These are phyloP conservation scores for Oasisia sp. DNA, from an alignment of 2,888 invertebrate genomes.

Conservation along the genomic window DNA sequence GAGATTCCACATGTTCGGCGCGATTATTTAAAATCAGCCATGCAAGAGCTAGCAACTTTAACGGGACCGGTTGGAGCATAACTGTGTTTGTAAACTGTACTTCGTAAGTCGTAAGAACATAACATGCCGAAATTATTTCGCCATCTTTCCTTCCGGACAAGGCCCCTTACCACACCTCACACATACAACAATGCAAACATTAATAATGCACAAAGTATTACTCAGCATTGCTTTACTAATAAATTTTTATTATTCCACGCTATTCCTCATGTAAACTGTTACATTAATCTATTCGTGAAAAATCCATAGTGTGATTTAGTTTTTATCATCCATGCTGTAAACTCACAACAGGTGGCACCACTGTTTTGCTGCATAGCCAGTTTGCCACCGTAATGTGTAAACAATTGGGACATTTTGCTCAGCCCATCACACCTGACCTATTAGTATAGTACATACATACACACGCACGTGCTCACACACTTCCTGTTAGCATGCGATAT, in stretches of 20 bases:
- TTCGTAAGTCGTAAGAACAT: neutral
- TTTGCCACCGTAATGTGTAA: neutral
- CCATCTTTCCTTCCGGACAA: neutral
- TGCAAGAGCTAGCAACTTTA: neutral
- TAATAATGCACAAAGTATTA: neutral
- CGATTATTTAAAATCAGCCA: neutral
- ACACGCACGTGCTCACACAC: constrained; percentile 23
- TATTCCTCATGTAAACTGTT: too few relatives aligned
- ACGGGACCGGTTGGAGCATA: neutral
- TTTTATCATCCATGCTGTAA: constrained; percentile 20
- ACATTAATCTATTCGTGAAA: too few relatives aligned
- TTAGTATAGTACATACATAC: constrained; percentile 6
- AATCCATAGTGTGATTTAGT: too few relatives aligned
- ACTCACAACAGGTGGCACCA: constrained; percentile 20
- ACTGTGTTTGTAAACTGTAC: neutral
- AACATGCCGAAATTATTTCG: neutral
- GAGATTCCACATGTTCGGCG: neutral
- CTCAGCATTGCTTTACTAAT: too few relatives aligned
- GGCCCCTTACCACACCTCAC: neutral
- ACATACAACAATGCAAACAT: neutral
- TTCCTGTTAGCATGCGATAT: too few relatives aligned
- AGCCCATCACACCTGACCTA: neutral
- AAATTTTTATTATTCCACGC: too few relatives aligned
- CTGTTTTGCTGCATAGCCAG: constrained; percentile 28
- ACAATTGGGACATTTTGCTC: too few relatives aligned